Conservation (phyloP, 2,797 vertebrate species). For the Danio kyathit region DNA sequence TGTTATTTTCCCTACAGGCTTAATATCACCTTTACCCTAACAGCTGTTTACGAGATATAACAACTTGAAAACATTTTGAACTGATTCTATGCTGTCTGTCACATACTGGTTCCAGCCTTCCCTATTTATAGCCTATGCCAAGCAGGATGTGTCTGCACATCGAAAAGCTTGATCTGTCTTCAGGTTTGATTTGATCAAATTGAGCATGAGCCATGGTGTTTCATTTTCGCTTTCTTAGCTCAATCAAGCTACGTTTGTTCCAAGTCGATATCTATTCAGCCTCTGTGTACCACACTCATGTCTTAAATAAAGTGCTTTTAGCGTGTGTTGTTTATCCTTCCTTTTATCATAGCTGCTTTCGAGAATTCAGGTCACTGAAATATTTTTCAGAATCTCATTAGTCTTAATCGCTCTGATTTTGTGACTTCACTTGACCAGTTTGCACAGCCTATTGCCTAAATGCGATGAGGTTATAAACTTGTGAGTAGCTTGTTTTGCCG, state of each 20-base stretch:
- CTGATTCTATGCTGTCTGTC: constrained; percentile 19
- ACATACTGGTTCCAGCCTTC: neutral
- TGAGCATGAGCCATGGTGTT: constrained; percentile 60
- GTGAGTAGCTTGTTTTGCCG: constrained; percentile 1
- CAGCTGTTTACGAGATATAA: constrained; percentile 36
- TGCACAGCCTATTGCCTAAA: constrained; percentile 3
- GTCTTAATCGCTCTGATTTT: constrained; percentile 13
- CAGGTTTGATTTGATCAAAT: constrained; percentile 58
- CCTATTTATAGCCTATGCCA: constrained; percentile 50
- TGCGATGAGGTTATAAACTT: constrained; percentile 11
- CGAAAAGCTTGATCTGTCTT: constrained; percentile 37
- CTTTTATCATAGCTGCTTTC: neutral
- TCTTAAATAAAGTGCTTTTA: constrained; percentile 49
- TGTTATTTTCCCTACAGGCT: constrained; percentile 1
- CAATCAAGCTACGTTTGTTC: constrained; percentile 57
- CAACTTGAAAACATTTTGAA: constrained; percentile 36
- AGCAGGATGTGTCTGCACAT: constrained; percentile 52
- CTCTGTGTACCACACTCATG: constrained; percentile 36
- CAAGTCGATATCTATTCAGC: constrained; percentile 56
- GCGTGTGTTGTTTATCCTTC: neutral
- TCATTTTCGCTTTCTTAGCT: constrained; percentile 57
- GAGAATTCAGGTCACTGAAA: neutral
- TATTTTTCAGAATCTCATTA: constrained; percentile 18
- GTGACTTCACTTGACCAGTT: neutral
- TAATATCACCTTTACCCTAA: constrained; percentile 30